Evolutionary conservation across 2,113 vertebrate species (phyloP).

Genomic region (Tringa solitaria): DNA sequence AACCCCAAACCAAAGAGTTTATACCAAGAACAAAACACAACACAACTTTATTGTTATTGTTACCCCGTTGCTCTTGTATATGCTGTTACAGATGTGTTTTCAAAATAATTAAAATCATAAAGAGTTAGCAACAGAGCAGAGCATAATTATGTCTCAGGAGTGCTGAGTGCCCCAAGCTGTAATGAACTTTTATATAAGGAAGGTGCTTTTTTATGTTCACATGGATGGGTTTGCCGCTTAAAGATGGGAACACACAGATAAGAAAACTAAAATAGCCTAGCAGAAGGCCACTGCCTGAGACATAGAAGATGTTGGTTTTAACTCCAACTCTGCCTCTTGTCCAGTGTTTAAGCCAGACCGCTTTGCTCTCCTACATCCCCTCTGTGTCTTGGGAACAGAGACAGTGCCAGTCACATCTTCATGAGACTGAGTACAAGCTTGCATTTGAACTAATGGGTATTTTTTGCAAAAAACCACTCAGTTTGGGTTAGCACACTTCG

Average conservation of each 20-base stretch:
- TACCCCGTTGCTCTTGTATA: constrained; percentile 9
- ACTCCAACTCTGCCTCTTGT: background rate
- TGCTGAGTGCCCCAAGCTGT: background rate
- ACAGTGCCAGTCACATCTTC: background rate
- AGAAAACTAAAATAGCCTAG: background rate
- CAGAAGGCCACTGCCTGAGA: background rate
- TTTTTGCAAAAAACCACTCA: background rate
- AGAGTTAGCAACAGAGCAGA: background rate
- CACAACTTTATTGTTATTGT: constrained; percentile 21
- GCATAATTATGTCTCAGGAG: background rate
- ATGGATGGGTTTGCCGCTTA: background rate
- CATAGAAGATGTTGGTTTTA: background rate
- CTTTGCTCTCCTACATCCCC: background rate
- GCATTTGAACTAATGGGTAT: background rate
- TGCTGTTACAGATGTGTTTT: constrained; percentile 17
- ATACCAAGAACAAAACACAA: background rate
- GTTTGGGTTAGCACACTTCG: background rate
- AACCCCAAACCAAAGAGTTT: constrained; percentile 36
- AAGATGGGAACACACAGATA: background rate
- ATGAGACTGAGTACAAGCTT: rapidly evolving
- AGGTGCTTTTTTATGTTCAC: background rate
- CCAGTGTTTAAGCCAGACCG: background rate
- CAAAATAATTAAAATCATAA: constrained; percentile 42
- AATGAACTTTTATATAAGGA: background rate
- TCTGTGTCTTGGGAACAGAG: background rate